Base-by-base conservation (phyloP, 2,888 invertebrate species). In the Stenotaenia linearis region DNA sequence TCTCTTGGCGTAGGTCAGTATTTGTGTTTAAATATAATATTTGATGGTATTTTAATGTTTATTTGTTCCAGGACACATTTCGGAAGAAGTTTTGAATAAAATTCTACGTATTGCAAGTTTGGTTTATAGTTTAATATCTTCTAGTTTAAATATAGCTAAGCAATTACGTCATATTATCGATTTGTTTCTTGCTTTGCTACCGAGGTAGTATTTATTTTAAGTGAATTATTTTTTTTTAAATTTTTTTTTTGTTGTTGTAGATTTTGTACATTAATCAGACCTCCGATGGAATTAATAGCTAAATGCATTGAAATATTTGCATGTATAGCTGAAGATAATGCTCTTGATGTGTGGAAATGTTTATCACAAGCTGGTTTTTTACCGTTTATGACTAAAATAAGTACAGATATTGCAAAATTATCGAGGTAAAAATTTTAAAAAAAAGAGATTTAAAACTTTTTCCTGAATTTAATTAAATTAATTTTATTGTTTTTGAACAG, bases 241-340 rank as follows among this genome's bases (percentile, higher is more conserved):
- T n/a, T n/a, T n/a, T n/a, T n/a, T n/a, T n/a, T n/a, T n/a, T n/a
- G n/a, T n/a, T n/a, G n/a, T n/a, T n/a, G n/a, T n/a, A n/a, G n/a
- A n/a, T 85, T 85, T 82, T 82, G 84, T 69, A 81, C 83, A 10
- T 82, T 84, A 77, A 82, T 81, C 25, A 83, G 83, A 12, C 85
- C 85, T 7, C 85, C 86, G 3, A 79, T 86, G 74, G 84, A 85
- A 21, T 82, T 86, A 74, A 79, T 86, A 25, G 82, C 84, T 12
- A 81, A 82, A 5, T 84, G 84, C 79, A 79, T 86, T 75, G 83
- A 84, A 56, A 84, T 85, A 81, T 81, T 85, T 5, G 83, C 83
- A 2, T 83, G 83, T 81, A 82, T 84, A 7, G 85, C 84, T 4
- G 83, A 82, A 76, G 77, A 79, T 30, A 78, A 78, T 45, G 35